phyloP scores from a whole-genome alignment of 2,113 vertebrate species.

The Chaenocephalus aceratus region DNA sequence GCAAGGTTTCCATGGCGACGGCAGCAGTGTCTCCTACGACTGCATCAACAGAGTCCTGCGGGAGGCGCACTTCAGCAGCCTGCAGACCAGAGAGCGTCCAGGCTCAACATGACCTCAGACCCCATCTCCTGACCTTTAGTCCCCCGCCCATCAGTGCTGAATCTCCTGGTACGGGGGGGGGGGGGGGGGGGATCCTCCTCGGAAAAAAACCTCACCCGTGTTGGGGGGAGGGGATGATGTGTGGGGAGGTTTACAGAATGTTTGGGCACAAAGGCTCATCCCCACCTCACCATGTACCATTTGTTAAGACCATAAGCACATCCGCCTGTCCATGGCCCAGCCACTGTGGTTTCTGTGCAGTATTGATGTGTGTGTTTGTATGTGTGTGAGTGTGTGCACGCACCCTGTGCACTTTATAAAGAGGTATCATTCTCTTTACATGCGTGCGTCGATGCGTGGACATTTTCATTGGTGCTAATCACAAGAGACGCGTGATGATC shows the following conservation, averaged over 20 bases:
- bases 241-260: slow-evolving; percentile 69
- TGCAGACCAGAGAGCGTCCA: slow-evolving; percentile 91
- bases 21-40: slow-evolving; percentile 76
- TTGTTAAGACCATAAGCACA: slow-evolving; percentile 80
- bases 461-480: slow-evolving; percentile 83
- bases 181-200: slow-evolving; percentile 19
- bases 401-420: slow-evolving; percentile 79
- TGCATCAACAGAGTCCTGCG: slow-evolving; percentile 97
- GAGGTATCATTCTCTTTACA: slow-evolving; percentile 73
- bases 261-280: slow-evolving; percentile 53
- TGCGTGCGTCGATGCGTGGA: slow-evolving; percentile 74
- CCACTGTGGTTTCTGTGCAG: slow-evolving; percentile 80
- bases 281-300: slow-evolving; percentile 71
- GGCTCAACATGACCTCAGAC: slow-evolving; percentile 78
- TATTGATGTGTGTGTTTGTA: slow-evolving; percentile 61
- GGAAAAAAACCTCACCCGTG: slow-evolving; percentile 36
- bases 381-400: slow-evolving; percentile 43
- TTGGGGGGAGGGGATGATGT: slow-evolving; percentile 44
- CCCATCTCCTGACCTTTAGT: slow-evolving; percentile 82
- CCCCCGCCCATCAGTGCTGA: slow-evolving; percentile 73
- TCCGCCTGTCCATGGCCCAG: slow-evolving; percentile 77
- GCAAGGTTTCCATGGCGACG: slow-evolving; percentile 75
- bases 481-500: slow-evolving; percentile 67
- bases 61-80: slow-evolving; percentile 97
- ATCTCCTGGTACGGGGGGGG: slow-evolving; percentile 23